These are phyloP conservation scores for Papilio helenus DNA, from an alignment of 1,140 invertebrate genomes.

Conservation along the genomic window DNA sequence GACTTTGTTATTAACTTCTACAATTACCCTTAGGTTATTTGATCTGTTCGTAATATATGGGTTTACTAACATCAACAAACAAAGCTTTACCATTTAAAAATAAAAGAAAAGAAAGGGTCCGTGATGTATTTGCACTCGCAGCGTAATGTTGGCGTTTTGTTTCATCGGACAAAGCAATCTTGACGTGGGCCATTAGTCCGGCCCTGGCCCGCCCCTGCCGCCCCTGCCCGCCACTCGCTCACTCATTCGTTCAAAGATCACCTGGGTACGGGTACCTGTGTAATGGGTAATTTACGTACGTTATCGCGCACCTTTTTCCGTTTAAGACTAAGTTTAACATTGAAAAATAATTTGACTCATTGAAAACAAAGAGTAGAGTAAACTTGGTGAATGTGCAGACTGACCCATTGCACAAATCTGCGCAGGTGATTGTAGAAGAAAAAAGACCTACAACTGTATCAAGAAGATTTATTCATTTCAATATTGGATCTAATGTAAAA, in stretches of 20 bases:
- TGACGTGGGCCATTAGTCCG: slow-evolving; percentile 67
- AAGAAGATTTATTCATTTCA: no score
- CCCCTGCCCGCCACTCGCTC: slow-evolving; percentile 52
- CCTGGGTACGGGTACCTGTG: slow-evolving; percentile 60
- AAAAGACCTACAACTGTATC: no score
- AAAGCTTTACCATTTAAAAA: slow-evolving; percentile 35
- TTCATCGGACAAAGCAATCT: slow-evolving; percentile 67
- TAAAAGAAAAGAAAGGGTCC: slow-evolving; percentile 54
- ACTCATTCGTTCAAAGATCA: slow-evolving; percentile 66
- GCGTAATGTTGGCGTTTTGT: slow-evolving; percentile 65
- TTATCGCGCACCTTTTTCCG: slow-evolving; percentile 47
- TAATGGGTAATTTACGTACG: slow-evolving; percentile 56
- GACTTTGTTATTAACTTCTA: background rate
- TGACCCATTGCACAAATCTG: no score
- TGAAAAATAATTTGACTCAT: background rate
- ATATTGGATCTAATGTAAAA: no score
- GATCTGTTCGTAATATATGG: background rate
- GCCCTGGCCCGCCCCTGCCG: slow-evolving; percentile 48
- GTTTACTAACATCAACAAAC: slow-evolving; percentile 21
- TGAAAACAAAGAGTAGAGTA: background rate
- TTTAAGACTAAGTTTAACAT: slow-evolving; percentile 37
- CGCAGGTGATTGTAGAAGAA: no score
- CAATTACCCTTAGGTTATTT: background rate
- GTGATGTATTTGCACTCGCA: slow-evolving; percentile 62
- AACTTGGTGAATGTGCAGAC: no score